Base-by-base conservation (phyloP, 2,888 invertebrate genomes). In the Iselma pallidipennis region DNA sequence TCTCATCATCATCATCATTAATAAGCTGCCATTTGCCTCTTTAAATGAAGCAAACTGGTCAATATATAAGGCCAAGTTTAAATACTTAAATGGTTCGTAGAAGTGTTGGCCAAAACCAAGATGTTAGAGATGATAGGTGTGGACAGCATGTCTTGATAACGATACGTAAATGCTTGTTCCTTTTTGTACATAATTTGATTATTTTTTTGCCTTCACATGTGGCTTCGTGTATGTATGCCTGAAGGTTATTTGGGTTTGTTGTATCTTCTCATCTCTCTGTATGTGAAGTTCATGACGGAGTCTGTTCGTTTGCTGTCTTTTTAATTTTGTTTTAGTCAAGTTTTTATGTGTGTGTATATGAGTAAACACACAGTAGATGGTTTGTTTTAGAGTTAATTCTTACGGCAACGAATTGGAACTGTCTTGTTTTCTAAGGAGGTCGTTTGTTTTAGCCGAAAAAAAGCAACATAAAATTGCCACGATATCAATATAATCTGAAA, bases 271-370 rank as follows among this genome's bases (percentile, higher is more conserved):
- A 21, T 42, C 42, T 42, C 42, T 42, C 10, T 42, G 10, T 42
- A 42, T 42, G 10, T 42, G 33, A 21, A 42, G 21, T 42, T 42
- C 42, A 42, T 42, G 42, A 69, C 68, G 68, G 70, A 66, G 70
- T 70, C 70, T 70, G 70, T 69, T 70, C 61, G 68, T 70, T 67
- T 65, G 67, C 66, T 59, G 57, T 52, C 58, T 59, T 67, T 71
- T 70, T 64, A 64, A 64, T 64, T 64, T 64, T 60, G 51, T 64
- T 64, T 61, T 31, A 55, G 53, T 60, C 45, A 42, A 55, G 33
- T 48, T 68, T 67, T 67, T 63, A 4, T 37, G 33, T 33, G 7
- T 7, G 6, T 16, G 19, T 16, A 42, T 42, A 42, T 19, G 2
- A 19, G 4, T 42, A 42, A 16, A 42, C 52, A 63, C 59, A 65